Evolutionary conservation across 2,888 invertebrate species (phyloP).

Genomic region (Alloplasta piceator): DNA sequence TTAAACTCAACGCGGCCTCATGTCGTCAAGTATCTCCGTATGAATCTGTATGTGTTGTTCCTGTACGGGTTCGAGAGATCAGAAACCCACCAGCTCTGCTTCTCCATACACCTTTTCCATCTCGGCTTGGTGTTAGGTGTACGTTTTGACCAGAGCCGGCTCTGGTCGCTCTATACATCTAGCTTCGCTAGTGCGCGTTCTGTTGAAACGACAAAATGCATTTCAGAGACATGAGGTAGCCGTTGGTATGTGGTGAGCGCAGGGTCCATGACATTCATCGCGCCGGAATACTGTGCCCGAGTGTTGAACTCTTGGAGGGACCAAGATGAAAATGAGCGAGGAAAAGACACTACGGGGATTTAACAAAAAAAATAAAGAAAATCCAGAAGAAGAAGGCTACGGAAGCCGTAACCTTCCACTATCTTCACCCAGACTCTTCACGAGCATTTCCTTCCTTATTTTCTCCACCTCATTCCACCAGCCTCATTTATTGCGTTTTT

Average conservation of each 20-base stretch:
- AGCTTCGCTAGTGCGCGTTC: slow-evolving; percentile 56
- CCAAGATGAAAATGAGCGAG: slow-evolving; percentile 19
- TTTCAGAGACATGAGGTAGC: slow-evolving; percentile 50
- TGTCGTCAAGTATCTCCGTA: slow-evolving; percentile 38
- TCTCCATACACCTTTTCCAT: slow-evolving; percentile 27
- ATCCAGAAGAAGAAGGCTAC: slow-evolving; percentile 29
- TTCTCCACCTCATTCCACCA: slow-evolving; percentile 44
- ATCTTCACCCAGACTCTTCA: slow-evolving; percentile 44
- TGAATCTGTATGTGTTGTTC: neutral
- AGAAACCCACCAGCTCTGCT: slow-evolving; percentile 9
- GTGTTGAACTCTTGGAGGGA: slow-evolving; percentile 49
- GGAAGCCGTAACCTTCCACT: slow-evolving; percentile 60
- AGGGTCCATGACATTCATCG: too few relatives aligned
- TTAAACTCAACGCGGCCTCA: slow-evolving; percentile 63
- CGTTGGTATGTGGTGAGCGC: neutral
- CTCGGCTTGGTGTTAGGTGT: slow-evolving; percentile 11
- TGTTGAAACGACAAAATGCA: slow-evolving; percentile 66
- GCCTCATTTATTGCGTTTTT: neutral
- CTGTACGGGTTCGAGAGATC: slow-evolving; percentile 10
- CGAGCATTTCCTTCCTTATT: slow-evolving; percentile 54
- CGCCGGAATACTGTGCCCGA: slow-evolving; percentile 1
- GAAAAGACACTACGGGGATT: neutral
- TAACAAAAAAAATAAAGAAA: slow-evolving; percentile 5
- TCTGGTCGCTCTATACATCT: slow-evolving; percentile 44
- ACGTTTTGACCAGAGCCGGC: slow-evolving; percentile 3